Conservation (phyloP, 2,797 vertebrate species). For the Valencia hispanica region DNA sequence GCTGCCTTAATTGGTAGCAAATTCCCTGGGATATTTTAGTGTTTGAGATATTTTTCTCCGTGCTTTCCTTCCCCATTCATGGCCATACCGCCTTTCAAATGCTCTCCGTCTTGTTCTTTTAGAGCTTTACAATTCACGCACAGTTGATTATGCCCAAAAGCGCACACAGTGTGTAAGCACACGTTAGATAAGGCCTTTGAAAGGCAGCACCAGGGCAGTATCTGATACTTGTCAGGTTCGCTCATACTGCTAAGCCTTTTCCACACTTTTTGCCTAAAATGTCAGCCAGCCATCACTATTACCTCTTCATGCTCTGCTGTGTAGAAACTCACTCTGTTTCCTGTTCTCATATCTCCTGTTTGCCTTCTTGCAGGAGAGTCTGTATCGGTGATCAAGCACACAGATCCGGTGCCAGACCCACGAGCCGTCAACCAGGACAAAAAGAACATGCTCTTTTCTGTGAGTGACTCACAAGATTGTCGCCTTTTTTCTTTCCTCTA, state of each 20-base stretch:
- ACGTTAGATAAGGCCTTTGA: constrained; percentile 42
- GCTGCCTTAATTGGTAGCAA: constrained; percentile 82
- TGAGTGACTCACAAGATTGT: constrained; percentile 77
- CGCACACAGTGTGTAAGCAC: constrained; percentile 7
- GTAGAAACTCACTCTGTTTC: constrained; percentile 14
- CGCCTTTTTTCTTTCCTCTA: not conserved
- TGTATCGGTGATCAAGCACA: constrained; percentile 98
- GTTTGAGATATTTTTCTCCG: constrained; percentile 63
- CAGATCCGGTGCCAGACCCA: constrained; percentile 96
- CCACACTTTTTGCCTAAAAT: constrained; percentile 32
- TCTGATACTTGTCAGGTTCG: constrained; percentile 52
- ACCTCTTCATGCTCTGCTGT: constrained; percentile 16
- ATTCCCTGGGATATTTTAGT: constrained; percentile 71
- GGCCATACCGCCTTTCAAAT: constrained; percentile 56
- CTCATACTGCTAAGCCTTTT: constrained; percentile 42
- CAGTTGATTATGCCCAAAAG: constrained; percentile 46
- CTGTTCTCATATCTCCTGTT: constrained; percentile 16
- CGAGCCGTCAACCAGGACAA: constrained; percentile 99
- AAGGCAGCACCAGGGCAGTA: constrained; percentile 27
- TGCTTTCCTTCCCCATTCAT: constrained; percentile 71
- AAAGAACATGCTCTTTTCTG: constrained; percentile 99
- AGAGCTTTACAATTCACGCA: constrained; percentile 37
- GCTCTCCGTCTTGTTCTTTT: constrained; percentile 41
- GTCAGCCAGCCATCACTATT: constrained; percentile 31
- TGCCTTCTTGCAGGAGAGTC: constrained; percentile 87